A percentile compares a stretch with the other conserved stretches of the same genome.
These are phyloP conservation scores for Thinocorus orbignyianus DNA, from an alignment of 2,113 vertebrate species.

Conservation along the genomic window DNA sequence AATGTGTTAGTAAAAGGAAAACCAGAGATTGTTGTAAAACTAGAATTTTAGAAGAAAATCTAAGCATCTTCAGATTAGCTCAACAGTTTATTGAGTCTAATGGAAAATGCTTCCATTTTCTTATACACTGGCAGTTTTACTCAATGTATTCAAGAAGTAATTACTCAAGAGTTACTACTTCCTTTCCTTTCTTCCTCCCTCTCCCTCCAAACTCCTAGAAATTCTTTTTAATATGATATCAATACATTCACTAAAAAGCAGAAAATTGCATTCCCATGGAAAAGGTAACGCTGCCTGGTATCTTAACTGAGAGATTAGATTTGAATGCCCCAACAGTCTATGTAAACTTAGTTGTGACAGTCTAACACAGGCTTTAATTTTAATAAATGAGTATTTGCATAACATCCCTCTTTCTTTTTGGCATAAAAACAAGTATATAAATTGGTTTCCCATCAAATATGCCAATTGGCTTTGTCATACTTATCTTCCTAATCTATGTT, in stretches of 20 bases:
- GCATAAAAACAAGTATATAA: background rate
- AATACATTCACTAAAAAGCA: background rate
- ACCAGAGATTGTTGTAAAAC: background rate
- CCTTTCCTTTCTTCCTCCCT: background rate
- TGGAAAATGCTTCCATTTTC: background rate
- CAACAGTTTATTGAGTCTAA: background rate
- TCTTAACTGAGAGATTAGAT: background rate
- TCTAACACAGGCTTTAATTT: constrained; percentile 3
- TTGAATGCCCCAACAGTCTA: background rate
- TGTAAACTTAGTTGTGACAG: background rate
- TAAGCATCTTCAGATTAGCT: background rate
- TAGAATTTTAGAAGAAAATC: background rate
- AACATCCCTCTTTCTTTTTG: background rate
- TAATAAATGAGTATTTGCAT: constrained; percentile 7
- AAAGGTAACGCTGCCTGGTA: constrained; percentile 7
- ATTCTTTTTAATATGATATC: constrained; percentile 7
- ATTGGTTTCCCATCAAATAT: constrained; percentile 27
- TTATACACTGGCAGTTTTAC: background rate
- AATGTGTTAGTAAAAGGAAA: background rate
- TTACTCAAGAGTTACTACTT: background rate
- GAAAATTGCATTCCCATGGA: background rate
- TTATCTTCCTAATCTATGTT: constrained; percentile 6
- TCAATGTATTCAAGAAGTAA: background rate
- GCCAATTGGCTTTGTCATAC: background rate
- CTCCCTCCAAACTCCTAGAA: background rate